These are phyloP conservation scores for Sphaeridia pumilis DNA, from an alignment of 2,888 invertebrate species.

Conservation along the genomic window DNA sequence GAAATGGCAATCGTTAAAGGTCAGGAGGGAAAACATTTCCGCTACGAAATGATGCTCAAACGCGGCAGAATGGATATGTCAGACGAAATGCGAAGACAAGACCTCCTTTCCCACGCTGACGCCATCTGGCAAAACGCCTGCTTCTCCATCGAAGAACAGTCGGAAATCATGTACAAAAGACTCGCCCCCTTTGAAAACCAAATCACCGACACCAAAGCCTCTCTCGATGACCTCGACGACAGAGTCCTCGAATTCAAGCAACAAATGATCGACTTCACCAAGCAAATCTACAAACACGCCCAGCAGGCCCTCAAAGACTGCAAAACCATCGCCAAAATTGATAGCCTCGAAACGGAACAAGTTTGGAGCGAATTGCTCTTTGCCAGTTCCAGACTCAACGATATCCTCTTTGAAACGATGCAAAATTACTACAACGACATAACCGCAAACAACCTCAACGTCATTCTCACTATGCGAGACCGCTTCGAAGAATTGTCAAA, in stretches of 20 bases:
- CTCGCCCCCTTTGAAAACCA: neutral
- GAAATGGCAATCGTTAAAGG: constrained; percentile 26
- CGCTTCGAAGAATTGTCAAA: constrained; percentile 6
- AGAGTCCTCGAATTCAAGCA: neutral
- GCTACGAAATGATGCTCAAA: constrained; percentile 26
- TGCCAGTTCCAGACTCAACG: constrained; percentile 10
- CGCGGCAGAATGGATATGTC: constrained; percentile 25
- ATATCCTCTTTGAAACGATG: constrained; percentile 23
- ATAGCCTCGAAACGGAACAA: constrained; percentile 8
- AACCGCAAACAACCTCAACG: constrained; percentile 25
- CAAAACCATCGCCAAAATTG: constrained; percentile 8
- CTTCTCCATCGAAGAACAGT: constrained; percentile 18
- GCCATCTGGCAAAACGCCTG: constrained; percentile 23
- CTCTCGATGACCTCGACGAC: constrained; percentile 6
- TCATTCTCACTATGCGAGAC: constrained; percentile 23
- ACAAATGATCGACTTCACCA: constrained; percentile 16
- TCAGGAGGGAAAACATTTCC: constrained; percentile 33
- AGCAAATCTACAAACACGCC: constrained; percentile 19
- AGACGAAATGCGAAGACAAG: constrained; percentile 27
- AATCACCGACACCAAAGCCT: constrained; percentile 8
- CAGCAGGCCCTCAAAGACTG: constrained; percentile 13
- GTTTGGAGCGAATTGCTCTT: constrained; percentile 9
- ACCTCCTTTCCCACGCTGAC: constrained; percentile 19
- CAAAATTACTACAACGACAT: constrained; percentile 31
- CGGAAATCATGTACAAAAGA: constrained; percentile 18